Evolutionary conservation across 2,113 vertebrate genomes (phyloP).

Genomic region (Lophura nycthemera): DNA sequence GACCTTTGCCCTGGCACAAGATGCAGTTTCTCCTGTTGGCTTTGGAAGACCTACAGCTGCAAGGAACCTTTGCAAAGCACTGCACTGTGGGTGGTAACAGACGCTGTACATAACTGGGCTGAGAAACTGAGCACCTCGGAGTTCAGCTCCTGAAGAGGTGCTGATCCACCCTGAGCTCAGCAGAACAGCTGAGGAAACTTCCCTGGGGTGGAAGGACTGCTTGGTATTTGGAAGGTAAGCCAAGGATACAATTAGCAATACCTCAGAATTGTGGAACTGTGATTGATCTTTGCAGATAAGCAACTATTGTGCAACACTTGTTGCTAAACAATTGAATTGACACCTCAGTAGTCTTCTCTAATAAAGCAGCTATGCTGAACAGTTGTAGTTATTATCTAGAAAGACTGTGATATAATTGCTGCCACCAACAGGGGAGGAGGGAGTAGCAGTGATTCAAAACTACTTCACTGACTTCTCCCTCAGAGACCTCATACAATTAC

Average conservation of each 20-base stretch:
- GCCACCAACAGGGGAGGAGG: neutral
- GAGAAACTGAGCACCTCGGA: neutral
- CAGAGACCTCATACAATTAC: neutral
- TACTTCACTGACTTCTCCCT: neutral
- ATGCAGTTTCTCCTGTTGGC: neutral
- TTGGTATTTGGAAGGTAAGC: neutral
- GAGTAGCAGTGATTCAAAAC: neutral
- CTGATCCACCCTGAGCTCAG: neutral
- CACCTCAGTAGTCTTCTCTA: neutral
- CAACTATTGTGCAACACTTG: neutral
- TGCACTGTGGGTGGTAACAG: neutral
- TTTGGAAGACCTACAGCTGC: neutral
- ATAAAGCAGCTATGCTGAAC: neutral
- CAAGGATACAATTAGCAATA: neutral
- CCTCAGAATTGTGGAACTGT: neutral
- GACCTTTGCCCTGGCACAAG: neutral
- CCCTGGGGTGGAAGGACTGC: neutral
- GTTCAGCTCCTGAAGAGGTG: neutral
- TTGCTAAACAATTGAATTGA: neutral
- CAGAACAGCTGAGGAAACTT: neutral
- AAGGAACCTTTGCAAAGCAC: neutral
- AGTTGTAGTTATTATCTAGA: neutral
- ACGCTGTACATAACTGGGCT: neutral
- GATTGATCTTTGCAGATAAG: neutral
- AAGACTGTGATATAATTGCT: neutral